phyloP scores from a whole-genome alignment of 2,113 vertebrate species.

The Heliornis fulica region DNA sequence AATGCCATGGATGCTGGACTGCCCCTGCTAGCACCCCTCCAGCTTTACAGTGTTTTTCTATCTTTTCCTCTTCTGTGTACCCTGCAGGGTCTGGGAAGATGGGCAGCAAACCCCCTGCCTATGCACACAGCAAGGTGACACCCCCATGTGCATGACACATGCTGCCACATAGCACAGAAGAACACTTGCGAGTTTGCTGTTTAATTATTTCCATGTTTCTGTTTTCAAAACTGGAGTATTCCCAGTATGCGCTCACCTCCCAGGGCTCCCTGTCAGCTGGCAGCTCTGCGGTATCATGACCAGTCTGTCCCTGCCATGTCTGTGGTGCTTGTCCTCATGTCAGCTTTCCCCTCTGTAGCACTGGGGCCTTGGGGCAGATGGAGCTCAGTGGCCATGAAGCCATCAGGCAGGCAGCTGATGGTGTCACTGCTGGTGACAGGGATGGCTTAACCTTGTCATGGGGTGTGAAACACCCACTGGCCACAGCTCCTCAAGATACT shows the following conservation, averaged over 20 bases:
- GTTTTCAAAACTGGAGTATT: not conserved
- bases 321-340: not conserved
- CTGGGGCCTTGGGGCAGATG: not conserved
- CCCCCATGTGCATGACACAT: rapidly evolving
- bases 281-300: not conserved
- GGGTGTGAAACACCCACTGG: not conserved
- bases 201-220: not conserved
- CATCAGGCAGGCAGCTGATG: rapidly evolving
- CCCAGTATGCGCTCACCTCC: not conserved
- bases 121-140: not conserved
- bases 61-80: not conserved
- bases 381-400: rapidly evolving
- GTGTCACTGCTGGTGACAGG: not conserved
- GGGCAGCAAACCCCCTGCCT: not conserved
- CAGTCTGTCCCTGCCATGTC: not conserved
- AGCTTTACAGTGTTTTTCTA: not conserved
- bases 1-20: rapidly evolving
- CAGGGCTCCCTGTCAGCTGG: not conserved
- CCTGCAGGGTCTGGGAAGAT: not conserved
- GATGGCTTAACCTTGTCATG: not conserved
- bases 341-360: not conserved
- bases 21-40: not conserved
- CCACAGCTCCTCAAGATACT: not conserved
- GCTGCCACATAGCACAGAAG: not conserved
- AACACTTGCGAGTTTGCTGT: rapidly evolving